A percentile compares a stretch with the other conserved stretches of the same genome.
These are phyloP conservation scores for Pandemis corylana DNA, from an alignment of 2,888 invertebrate genomes.

Conservation along the genomic window DNA sequence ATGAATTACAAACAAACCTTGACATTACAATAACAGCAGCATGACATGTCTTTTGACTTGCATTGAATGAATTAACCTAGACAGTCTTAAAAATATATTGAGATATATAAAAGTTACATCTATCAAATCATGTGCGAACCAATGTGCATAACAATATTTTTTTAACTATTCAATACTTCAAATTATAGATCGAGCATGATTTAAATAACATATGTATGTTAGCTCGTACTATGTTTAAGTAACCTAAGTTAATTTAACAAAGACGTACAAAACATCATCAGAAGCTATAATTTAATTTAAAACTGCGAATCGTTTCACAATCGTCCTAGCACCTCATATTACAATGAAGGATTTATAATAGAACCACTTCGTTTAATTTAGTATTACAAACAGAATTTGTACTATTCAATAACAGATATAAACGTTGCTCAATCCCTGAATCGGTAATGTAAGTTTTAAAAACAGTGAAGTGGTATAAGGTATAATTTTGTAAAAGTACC, in stretches of 20 bases:
- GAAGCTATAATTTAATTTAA: background rate
- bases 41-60: slow-evolving; percentile 54
- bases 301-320: slow-evolving; percentile 22
- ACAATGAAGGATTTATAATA: slow-evolving; percentile 20
- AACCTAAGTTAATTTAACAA: background rate
- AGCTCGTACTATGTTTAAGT: background rate
- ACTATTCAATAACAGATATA: slow-evolving; percentile 65
- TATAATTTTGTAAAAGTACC: slow-evolving; percentile 51
- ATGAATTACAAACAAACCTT: too few species aligned
- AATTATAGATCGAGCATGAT: slow-evolving; percentile 29
- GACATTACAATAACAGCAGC: too few species aligned
- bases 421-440: slow-evolving; percentile 11
- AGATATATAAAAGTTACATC: slow-evolving; percentile 56
- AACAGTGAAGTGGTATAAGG: slow-evolving; percentile 42
- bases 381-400: slow-evolving; percentile 56
- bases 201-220: slow-evolving; percentile 12
- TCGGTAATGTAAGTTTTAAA: slow-evolving; percentile 11
- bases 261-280: slow-evolving; percentile 9
- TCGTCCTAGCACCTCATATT: slow-evolving; percentile 36
- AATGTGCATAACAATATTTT: slow-evolving; percentile 63
- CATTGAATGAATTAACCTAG: slow-evolving; percentile 67
- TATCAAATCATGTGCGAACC: slow-evolving; percentile 61
- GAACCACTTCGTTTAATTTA: slow-evolving; percentile 5
- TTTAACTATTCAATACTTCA: slow-evolving; percentile 15
- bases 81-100: slow-evolving; percentile 71